Evolutionary conservation across 2,797 vertebrate species (phyloP), one percentile per base, ranked within the genome.

Genomic region (Acropternis orthonyx): DNA sequence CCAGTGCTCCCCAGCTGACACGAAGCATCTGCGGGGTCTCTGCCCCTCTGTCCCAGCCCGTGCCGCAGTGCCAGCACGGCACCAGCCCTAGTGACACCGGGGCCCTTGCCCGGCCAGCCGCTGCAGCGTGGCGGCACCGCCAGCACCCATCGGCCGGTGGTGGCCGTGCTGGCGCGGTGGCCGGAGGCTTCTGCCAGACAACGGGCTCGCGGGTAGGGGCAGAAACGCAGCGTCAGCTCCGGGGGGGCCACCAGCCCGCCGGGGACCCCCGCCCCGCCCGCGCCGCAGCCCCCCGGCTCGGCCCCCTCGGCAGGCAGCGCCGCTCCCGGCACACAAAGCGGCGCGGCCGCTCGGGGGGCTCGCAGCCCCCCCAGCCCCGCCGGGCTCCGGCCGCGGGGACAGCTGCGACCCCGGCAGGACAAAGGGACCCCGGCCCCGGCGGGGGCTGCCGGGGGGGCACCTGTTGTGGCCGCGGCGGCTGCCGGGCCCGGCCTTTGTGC

Each of bases 361-460:
- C 2, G 4, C 11, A 2, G 58, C 66, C 72, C 72, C 77, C 66
- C 46, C 80, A 37, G 36, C 19, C 63, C 37, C 3, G 3, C 72
- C n/a, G n/a, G n/a, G n/a, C 30, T 37, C 54, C 79, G 68, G 49
- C 7, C 14, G 7, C 1, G 16, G 28, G 48, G 37, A 92, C 93
- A 94, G 93, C 93, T 89, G 90, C 37, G 86, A 79, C 63, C 93
- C 78, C 9, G 44, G n/a, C 34, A 32, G 83, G 93, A 94, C 93
- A 94, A 94, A 90, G 65, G 65, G 69, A 72, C 79, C 56, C 65
- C 34, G 3, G 63, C 26, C 39, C 39, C 3, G 52, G 37, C 2
- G 23, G 63, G 48, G 63, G 79, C 62, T 74, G 67, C 51, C 10
- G 10, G 22, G 10, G 22, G 81, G 82, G 58, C 93, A 92, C 93